Evolutionary conservation across 2,888 invertebrate species (phyloP), one percentile per base, ranked within the genome.

Genomic region (Harpagoxenus sublaevis): DNA sequence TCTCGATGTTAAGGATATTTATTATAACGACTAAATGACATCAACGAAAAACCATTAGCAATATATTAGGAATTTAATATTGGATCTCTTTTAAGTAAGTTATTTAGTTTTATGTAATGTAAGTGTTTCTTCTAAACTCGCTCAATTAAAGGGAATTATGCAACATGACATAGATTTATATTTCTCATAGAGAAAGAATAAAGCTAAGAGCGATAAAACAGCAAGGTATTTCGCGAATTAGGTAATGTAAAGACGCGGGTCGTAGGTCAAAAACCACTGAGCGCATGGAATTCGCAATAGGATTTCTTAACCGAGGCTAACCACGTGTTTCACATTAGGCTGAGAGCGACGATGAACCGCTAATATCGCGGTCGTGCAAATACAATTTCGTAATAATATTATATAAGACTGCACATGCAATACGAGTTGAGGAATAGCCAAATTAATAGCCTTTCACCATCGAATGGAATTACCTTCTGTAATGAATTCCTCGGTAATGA

Each of bases 401-500:
- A 55, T 78, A 78, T 55, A 55, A 78, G 53, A 63, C 8, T 31
- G 55, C 57, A n/a, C n/a, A 12, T 15, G 78, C n/a, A 78, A 78
- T 42, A 28, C 5, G 1, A 70, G 18, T 57, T 78, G 45, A 45
- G 70, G 57, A 78, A 78, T 45, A 23, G 23, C 1, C 23, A 57
- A 68, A 78, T 78, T 78, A 78, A 70, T 65, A 66, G 74, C 53
- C 53, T 53, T 65, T 77, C 57, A 78, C 42, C 15, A 28, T 18
- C 39, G 3, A 18, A 18, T 45, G 28, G 42, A 51, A 65, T 53
- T 66, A 53, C 12, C 39, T 12, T 2, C 18, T n/a, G 3, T 45
- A 42, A 60, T 74, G 12, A 74, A 60, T 74, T 60, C n/a, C n/a
- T 23, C 3, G n/a, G 28, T n/a, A 55, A 78, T 39, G 31, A 57